Evolutionary conservation across 2,888 invertebrate genomes (phyloP), one percentile per base, ranked within the genome.

Genomic region (Miltochrista miniata): DNA sequence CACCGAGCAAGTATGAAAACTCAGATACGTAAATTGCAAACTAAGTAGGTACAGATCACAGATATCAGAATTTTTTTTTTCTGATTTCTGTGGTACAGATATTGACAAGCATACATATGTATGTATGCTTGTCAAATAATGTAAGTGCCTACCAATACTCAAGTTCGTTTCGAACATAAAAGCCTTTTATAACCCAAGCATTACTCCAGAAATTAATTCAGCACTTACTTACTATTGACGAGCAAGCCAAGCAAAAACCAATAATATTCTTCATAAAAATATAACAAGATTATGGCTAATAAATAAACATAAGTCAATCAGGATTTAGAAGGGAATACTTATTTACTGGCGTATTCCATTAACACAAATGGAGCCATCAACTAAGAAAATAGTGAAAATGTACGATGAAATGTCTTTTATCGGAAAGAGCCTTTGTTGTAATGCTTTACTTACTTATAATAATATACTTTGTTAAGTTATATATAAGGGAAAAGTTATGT

Each of bases 311-410:
- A 65, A 78, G 70, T 74, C 73, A 69, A 76, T 78, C 71, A 70
- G 62, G 74, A 74, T 79, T 77, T 75, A 72, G 70, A 69, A 51
- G 68, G 64, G 64, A 63, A 67, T 60, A 67, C 69, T 72, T 75
- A 78, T 80, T 79, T 80, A 81, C 76, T 74, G 74, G 65, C 59
- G 43, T 60, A 64, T 68, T 74, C 80, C 79, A 81, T 81, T 81
- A 79, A 70, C 73, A 72, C 68, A 71, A 80, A 80, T 80, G 76
- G 74, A 61, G 43, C 70, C 63, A 74, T 79, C 72, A 64, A 70
- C 70, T 74, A 71, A 72, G 76, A 79, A 76, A 79, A 79, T 76
- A 78, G 77, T 72, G 68, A 46, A 30, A 65, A 72, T 63, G 45
- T 57, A 14, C 47, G 59, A 65, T 59, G 56, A 69, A 66, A 65